These are phyloP conservation scores for Corvus cornix DNA, from an alignment of 2,113 vertebrate genomes.

Conservation along the genomic window DNA sequence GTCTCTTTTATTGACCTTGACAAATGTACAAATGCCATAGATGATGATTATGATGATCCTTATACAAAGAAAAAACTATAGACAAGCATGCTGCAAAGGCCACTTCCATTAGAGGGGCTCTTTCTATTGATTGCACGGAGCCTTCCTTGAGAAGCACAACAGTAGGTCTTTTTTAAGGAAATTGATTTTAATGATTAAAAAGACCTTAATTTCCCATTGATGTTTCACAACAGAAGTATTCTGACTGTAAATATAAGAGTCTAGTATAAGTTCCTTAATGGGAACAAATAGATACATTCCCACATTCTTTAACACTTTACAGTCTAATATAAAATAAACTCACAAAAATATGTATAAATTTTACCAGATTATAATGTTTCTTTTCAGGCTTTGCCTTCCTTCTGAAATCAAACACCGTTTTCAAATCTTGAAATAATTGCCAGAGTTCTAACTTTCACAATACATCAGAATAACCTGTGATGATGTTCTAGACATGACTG, in stretches of 20 bases:
- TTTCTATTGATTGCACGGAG: neutral
- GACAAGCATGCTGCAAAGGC: neutral
- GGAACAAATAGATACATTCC: neutral
- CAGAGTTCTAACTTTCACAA: neutral
- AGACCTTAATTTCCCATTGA: neutral
- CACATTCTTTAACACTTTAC: neutral
- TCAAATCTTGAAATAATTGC: neutral
- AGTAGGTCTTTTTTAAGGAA: neutral
- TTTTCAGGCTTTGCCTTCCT: neutral
- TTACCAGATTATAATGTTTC: neutral
- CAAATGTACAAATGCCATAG: neutral
- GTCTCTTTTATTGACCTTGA: neutral
- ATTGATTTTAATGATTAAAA: neutral
- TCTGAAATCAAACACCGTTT: neutral
- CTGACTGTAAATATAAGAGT: neutral
- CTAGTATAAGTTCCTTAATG: neutral
- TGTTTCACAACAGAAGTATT: neutral
- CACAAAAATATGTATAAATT: neutral
- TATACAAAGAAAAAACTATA: neutral
- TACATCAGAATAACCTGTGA: neutral
- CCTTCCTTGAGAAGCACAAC: neutral
- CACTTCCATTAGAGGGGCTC: neutral
- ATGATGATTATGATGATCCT: neutral
- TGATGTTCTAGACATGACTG: neutral
- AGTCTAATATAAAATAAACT: neutral